phyloP scores from a whole-genome alignment of 2,797 vertebrate genomes.

The Chelidonichthys spinosus region DNA sequence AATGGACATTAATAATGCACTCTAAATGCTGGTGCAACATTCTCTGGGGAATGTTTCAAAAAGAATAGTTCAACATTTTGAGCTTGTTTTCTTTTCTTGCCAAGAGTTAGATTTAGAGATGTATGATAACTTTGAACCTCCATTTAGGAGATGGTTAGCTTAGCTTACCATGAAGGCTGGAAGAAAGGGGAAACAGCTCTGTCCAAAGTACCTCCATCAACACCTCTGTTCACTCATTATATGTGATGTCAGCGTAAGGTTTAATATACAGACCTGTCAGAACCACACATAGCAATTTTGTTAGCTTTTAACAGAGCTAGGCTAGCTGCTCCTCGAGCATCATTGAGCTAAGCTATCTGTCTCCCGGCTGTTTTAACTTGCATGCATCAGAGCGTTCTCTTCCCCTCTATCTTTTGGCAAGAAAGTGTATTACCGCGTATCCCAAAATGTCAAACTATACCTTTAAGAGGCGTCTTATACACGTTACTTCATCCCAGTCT shows the following conservation, averaged over 20 bases:
- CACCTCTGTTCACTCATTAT: neutral
- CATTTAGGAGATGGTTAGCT: neutral
- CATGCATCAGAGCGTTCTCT: neutral
- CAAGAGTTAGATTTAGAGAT: neutral
- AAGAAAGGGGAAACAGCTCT: neutral
- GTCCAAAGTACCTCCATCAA: neutral
- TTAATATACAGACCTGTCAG: neutral
- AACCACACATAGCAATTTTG: neutral
- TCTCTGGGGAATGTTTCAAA: neutral
- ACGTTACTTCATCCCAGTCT: neutral
- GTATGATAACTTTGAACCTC: neutral
- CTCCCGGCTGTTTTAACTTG: neutral
- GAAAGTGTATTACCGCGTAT: neutral
- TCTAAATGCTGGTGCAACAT: neutral
- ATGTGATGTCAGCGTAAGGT: neutral
- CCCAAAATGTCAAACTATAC: neutral
- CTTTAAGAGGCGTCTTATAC: neutral
- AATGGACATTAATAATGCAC: neutral
- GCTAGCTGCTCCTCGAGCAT: neutral
- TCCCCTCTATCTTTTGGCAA: neutral
- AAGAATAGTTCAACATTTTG: neutral
- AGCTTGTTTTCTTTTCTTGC: neutral
- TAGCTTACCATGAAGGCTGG: constrained; percentile 3
- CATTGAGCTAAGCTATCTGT: neutral
- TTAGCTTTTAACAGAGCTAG: neutral